Percentiles rank a stretch among this genome's conserved stretches.
Evolutionary conservation across 2,888 invertebrate genomes (phyloP).

Genomic region (Cryptophagus acutangulus): DNA sequence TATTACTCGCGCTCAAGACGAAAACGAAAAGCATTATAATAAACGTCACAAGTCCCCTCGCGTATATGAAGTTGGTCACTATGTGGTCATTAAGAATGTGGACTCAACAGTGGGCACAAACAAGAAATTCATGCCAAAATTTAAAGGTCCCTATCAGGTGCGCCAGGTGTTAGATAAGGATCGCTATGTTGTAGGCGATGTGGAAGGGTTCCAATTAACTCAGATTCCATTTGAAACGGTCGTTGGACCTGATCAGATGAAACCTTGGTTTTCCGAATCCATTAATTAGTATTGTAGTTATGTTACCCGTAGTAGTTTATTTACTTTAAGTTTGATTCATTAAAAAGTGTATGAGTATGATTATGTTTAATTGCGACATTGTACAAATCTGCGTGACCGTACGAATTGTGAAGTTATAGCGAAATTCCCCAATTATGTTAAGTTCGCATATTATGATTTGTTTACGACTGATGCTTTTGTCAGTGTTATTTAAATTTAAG

Average conservation of each 20-base stretch:
- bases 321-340: background rate
- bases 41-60: constrained; percentile 25
- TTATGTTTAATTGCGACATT: background rate
- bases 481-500: no score
- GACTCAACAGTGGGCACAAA: constrained; percentile 23
- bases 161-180: constrained; percentile 19
- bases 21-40: constrained; percentile 29
- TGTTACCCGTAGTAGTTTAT: background rate
- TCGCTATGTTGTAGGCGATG: constrained; percentile 21
- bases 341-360: background rate
- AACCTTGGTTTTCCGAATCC: background rate
- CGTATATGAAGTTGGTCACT: constrained; percentile 22
- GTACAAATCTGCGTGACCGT: background rate
- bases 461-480: no score
- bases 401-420: background rate
- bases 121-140: constrained; percentile 23
- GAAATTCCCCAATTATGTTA: no score
- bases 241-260: constrained; percentile 5
- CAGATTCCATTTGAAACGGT: constrained; percentile 15
- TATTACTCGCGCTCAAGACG: constrained; percentile 23
- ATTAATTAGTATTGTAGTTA: background rate
- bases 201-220: constrained; percentile 23
- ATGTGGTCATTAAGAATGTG: constrained; percentile 24
- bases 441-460: no score
- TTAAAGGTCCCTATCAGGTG: constrained; percentile 23